Percentiles rank a stretch among this genome's conserved stretches.
These are phyloP conservation scores for Hydrolagus affinis DNA, from an alignment of 2,113 vertebrate genomes.

Conservation along the genomic window DNA sequence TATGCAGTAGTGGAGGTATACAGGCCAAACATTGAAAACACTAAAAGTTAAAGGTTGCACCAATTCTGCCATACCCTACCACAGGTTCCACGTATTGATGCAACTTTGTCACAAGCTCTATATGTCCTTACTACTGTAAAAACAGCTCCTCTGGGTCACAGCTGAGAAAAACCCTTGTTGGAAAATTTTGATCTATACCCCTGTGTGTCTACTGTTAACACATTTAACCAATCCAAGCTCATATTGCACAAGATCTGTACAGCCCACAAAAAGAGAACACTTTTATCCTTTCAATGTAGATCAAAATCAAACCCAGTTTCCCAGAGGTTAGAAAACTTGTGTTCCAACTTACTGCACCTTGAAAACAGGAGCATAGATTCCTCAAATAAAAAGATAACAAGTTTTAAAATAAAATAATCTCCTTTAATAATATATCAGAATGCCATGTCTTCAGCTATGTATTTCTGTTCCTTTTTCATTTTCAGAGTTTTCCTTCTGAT, in stretches of 20 bases:
- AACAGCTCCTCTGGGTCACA: not conserved
- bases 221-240: not conserved
- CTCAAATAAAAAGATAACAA: not conserved
- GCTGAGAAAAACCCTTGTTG: not conserved
- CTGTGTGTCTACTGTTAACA: not conserved
- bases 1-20: not conserved
- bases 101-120: not conserved
- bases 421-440: too few species aligned
- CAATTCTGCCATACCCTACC: not conserved
- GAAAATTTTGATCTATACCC: not conserved
- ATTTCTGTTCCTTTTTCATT: constrained; percentile 39
- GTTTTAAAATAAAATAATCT: not conserved
- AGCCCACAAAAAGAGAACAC: not conserved
- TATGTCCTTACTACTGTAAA: not conserved
- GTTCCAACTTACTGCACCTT: too few species aligned
- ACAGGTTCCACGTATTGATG: not conserved
- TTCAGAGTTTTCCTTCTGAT: constrained; percentile 60
- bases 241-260: not conserved
- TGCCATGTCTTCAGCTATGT: not conserved
- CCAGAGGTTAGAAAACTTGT: not conserved
- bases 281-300: not conserved
- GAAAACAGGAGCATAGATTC: too few species aligned
- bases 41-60: not conserved
- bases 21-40: not conserved
- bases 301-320: not conserved